Evolutionary conservation across 1,140 invertebrate species (phyloP), one percentile per base, ranked within the genome.

Genomic region (Atopsyche davidsoni): DNA sequence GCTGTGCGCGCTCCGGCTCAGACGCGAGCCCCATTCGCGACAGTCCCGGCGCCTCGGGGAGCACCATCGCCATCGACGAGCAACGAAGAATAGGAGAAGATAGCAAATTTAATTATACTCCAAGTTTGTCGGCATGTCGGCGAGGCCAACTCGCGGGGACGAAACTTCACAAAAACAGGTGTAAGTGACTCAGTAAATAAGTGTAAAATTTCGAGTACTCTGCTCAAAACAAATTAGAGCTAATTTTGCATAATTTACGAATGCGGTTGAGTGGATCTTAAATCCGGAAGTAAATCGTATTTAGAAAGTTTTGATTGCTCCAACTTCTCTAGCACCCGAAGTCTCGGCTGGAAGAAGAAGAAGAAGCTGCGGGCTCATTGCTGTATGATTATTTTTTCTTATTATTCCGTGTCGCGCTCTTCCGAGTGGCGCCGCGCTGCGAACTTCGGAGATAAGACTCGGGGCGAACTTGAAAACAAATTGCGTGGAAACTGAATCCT

Each of bases 71-170:
- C 40, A 43, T 24, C 24, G 16, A 19, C 13, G 24, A 39, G 25
- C 39, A 39, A 41, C n/a, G 39, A 50, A 50, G 32, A 36, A 3
- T 24, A 42, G 21, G 11, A 28, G 34, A 16, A 13, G 40, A 44
- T 44, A 44, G 28, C 48, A 51, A 51, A 51, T 51, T 51, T 51
- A 51, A 51, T 51, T 51, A 51, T 38, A 28, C 25, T 35, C 39
- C 25, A 51, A 44, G 22, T 44, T 51, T 44, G 48, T 51, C 9
- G 28, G 36, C 21, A 25, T 17, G 31, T 14, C 11, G 24, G 10
- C 41, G n/a, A 23, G 41, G 41, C 41, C 41, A 13, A 10, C 11
- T 11, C 13, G 41, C n/a, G 21, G 41, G 17, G 10, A 14, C 41
- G 19, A 43, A 24, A 22, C 23, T 43, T 25, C n/a, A 18, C 21